A percentile compares a stretch with the other conserved stretches of the same genome.
Evolutionary conservation across 2,113 vertebrate species (phyloP).

Genomic region (Perca fluviatilis): DNA sequence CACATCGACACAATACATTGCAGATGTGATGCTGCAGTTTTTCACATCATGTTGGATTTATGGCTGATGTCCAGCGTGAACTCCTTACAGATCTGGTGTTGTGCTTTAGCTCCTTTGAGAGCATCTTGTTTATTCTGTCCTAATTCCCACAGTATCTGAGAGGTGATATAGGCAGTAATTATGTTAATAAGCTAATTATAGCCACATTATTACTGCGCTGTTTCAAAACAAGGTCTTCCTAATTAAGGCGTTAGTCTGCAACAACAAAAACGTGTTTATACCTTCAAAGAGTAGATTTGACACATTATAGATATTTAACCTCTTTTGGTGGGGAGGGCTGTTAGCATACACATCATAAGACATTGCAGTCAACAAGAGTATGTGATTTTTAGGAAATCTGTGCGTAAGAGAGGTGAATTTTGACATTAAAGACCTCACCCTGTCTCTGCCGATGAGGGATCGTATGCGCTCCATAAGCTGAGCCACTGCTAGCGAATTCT

Average conservation of each 20-base stretch:
- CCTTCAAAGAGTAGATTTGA: conserved; percentile 31
- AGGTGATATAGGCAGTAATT: conserved; percentile 55
- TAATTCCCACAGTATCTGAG: conserved; percentile 40
- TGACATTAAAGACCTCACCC: conserved; percentile 71
- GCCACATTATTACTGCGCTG: conserved; percentile 39
- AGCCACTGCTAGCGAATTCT: conserved; percentile 88
- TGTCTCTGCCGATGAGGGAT: conserved; percentile 87
- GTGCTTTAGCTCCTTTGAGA: conserved; percentile 21
- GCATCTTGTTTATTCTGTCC: conserved; percentile 49
- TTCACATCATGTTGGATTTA: conserved; percentile 4
- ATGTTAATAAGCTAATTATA: conserved; percentile 69
- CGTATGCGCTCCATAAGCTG: conserved; percentile 92
- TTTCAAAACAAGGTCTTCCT: conserved; percentile 41
- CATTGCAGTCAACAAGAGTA: neutral
- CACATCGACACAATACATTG: neutral
- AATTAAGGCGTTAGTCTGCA: conserved; percentile 53
- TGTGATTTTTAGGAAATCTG: neutral
- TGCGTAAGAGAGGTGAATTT: neutral
- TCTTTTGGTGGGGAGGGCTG: conserved; percentile 5
- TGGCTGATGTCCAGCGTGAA: neutral
- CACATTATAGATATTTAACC: conserved; percentile 46
- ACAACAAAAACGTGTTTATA: conserved; percentile 41
- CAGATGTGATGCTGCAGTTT: conserved; percentile 3
- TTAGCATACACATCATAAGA: neutral
- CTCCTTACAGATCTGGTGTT: conserved; percentile 1